Conservation (phyloP, 2,113 vertebrate genomes). For the Oriolus oriolus region DNA sequence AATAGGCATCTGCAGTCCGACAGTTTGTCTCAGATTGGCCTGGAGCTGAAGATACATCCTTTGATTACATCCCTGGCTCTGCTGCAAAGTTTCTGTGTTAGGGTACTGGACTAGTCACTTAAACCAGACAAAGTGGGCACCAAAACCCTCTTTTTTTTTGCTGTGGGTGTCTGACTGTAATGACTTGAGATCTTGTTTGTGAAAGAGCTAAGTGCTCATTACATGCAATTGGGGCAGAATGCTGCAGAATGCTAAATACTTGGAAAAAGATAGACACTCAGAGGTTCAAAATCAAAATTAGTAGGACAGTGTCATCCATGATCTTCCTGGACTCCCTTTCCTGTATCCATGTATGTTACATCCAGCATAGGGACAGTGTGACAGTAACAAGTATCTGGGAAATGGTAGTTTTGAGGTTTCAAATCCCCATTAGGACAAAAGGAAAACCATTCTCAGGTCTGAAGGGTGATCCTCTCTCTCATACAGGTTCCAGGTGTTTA, state of each 20-base stretch:
- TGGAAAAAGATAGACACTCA: not conserved
- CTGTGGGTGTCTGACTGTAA: not conserved
- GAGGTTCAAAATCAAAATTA: not conserved
- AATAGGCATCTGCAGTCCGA: constrained; percentile 21
- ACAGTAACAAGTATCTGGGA: not conserved
- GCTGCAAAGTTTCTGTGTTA: not conserved
- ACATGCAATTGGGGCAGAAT: not conserved
- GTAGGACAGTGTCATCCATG: not conserved
- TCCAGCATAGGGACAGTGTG: not conserved
- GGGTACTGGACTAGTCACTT: not conserved
- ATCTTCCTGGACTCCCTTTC: not conserved
- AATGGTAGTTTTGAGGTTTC: not conserved
- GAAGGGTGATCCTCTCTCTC: not conserved
- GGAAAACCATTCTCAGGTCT: not conserved
- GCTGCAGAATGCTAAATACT: not conserved
- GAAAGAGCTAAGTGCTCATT: not conserved
- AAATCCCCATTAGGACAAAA: not conserved
- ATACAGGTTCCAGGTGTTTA: not conserved
- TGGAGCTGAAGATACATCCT: constrained; percentile 14
- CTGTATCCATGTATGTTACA: not conserved
- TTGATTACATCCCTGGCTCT: constrained; percentile 1
- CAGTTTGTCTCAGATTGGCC: constrained; percentile 21
- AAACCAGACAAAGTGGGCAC: not conserved
- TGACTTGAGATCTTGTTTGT: not conserved
- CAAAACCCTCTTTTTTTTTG: not conserved